Percentiles rank a stretch among this genome's conserved stretches.
Conservation (phyloP, 2,797 vertebrate species). For the Macroramphosus scolopax region DNA sequence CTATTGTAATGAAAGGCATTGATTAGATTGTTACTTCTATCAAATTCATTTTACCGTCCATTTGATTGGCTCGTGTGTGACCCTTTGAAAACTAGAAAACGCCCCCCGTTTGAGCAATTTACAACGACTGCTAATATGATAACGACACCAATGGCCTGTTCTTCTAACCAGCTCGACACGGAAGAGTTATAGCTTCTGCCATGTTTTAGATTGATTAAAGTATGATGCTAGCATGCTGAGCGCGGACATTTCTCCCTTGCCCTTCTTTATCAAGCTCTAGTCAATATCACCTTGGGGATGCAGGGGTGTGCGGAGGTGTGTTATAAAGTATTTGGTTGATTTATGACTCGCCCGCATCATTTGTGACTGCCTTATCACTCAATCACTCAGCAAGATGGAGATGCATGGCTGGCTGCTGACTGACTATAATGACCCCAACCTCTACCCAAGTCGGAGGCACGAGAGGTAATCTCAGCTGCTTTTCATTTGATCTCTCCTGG, state of each 20-base stretch:
- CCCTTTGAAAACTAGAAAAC: too few species aligned
- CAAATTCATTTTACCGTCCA: too few species aligned
- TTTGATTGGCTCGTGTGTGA: too few species aligned
- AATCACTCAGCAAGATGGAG: conserved; percentile 65
- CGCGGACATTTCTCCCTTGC: conserved; percentile 35
- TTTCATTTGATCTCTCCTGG: not conserved
- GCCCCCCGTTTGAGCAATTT: too few species aligned
- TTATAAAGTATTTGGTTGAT: conserved; percentile 61
- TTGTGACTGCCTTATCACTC: conserved; percentile 64
- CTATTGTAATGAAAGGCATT: too few species aligned
- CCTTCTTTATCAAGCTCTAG: conserved; percentile 46
- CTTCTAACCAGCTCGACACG: conserved; percentile 3
- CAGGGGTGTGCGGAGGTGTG: conserved; percentile 35
- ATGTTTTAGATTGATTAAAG: conserved; percentile 45
- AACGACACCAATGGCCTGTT: not conserved
- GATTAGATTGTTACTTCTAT: too few species aligned
- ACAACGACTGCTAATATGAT: too few species aligned
- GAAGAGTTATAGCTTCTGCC: conserved; percentile 17
- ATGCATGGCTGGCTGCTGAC: conserved; percentile 42
- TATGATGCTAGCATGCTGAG: conserved; percentile 44
- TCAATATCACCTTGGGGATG: conserved; percentile 65
- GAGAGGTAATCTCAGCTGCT: conserved; percentile 34
- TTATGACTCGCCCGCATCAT: conserved; percentile 55
- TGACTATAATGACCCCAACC: conserved; percentile 49
- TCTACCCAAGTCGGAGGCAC: conserved; percentile 36